phyloP scores from a whole-genome alignment of 2,113 vertebrate genomes.

The Ascaphus truei region DNA sequence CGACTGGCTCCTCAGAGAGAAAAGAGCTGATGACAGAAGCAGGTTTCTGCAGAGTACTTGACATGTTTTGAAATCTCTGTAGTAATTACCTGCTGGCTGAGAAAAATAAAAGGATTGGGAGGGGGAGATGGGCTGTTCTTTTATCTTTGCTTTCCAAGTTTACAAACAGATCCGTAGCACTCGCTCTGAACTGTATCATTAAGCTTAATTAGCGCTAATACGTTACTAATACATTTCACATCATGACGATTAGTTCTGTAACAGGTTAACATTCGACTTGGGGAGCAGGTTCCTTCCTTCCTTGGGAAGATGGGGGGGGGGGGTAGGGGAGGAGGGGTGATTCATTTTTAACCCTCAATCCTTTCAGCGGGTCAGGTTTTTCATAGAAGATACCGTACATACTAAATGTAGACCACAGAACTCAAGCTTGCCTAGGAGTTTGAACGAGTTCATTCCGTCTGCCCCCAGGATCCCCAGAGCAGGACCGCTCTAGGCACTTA shows the following conservation, averaged over 20 bases:
- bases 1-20: too few relatives aligned
- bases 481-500: too few relatives aligned
- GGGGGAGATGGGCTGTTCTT: background rate
- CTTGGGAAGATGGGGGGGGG: too few relatives aligned
- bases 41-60: constrained; percentile 22
- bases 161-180: background rate
- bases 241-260: background rate
- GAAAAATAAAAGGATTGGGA: constrained; percentile 5
- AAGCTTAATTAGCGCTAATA: constrained; percentile 29
- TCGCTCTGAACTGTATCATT: constrained; percentile 11
- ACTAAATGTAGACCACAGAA: too few relatives aligned
- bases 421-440: too few relatives aligned
- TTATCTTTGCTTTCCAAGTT: background rate
- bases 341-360: too few relatives aligned
- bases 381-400: too few relatives aligned
- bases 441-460: too few relatives aligned
- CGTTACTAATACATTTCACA: background rate
- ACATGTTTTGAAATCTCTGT: constrained; percentile 24
- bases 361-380: too few relatives aligned
- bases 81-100: constrained; percentile 46
- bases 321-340: too few relatives aligned
- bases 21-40: background rate
- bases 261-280: background rate
- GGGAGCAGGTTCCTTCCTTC: too few relatives aligned
- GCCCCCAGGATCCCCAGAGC: too few relatives aligned